phyloP scores from a whole-genome alignment of 2,113 vertebrate genomes.

The Lates calcarifer region DNA sequence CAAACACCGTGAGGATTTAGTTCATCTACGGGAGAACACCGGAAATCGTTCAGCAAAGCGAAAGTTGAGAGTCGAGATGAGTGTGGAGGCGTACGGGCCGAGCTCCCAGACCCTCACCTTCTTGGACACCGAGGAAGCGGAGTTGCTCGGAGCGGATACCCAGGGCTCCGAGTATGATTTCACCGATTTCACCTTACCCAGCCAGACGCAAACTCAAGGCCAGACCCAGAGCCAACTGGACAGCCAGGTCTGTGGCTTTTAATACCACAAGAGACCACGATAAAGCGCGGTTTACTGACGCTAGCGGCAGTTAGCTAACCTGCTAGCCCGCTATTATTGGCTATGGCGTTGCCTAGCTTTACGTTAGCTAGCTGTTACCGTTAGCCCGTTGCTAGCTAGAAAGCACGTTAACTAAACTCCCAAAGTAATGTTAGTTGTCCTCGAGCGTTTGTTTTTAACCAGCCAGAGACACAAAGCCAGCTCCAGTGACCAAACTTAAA shows the following conservation, averaged over 20 bases:
- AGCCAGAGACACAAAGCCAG: accelerated
- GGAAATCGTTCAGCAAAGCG: constrained; percentile 60
- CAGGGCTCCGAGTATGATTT: constrained; percentile 98
- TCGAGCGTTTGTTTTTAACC: not conserved
- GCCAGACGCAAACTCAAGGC: constrained; percentile 94
- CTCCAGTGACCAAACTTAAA: not conserved
- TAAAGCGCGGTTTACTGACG: constrained; percentile 38
- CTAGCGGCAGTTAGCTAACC: constrained; percentile 60
- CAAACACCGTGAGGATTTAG: constrained; percentile 7
- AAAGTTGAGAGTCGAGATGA: constrained; percentile 87
- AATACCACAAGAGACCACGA: constrained; percentile 1
- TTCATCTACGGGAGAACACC: constrained; percentile 24
- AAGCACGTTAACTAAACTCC: constrained; percentile 15
- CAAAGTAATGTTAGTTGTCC: constrained; percentile 2
- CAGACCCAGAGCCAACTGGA: constrained; percentile 86
- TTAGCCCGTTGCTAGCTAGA: constrained; percentile 29
- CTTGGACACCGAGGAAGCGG: constrained; percentile 96
- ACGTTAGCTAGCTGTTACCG: constrained; percentile 33
- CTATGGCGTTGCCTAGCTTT: constrained; percentile 47
- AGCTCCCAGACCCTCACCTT: constrained; percentile 98
- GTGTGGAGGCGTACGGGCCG: constrained; percentile 98
- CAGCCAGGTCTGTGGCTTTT: constrained; percentile 81
- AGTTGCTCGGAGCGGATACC: constrained; percentile 95
- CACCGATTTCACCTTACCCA: constrained; percentile 96
- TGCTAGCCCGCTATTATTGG: constrained; percentile 62